Evolutionary conservation across 1,140 invertebrate species (phyloP), one percentile per base, ranked within the genome.

Genomic region (Drosophila nannoptera): DNA sequence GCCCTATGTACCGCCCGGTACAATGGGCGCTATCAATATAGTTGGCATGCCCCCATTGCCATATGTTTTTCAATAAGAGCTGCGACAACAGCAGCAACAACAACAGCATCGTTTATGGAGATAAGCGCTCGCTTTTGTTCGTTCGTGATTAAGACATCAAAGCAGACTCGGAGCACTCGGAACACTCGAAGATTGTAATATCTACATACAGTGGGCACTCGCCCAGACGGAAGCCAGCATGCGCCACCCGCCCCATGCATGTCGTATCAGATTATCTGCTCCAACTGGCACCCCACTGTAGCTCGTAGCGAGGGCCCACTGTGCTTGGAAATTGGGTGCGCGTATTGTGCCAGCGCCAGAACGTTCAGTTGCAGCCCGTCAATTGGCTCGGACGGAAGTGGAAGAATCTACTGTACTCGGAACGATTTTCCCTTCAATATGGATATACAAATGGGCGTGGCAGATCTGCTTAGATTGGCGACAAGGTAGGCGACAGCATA

Each of bases 391-490:
- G 54, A n/a, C 73, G 81, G 77, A 70, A 86, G 81, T 73, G 53
- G 59, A 63, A 69, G 64, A 61, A 32, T 59, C 33, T 32, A 48
- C 14, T 49, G 58, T 49, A 16, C 31, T 9, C 4, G 4, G 35
- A 16, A 40, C 16, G 8, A 4, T 5, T 14, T 43, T 22, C 6
- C 42, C 31, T 2, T 3, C 48, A 52, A 35, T 14, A 84, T 84
- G 80, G 68, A 84, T 42, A 7, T 75, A 5, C 64, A 69, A 56
- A 52, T 86, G 50, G 70, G 81, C 45, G 58, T 86, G 62, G 42
- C 45, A 9, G 80, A 84, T 59, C 70, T 84, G 46, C 66, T 84
- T 0, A 84, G 63, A 53, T 60, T 86, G 58, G 77, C 64, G n/a
- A 68, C 56, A 12, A 84, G 81, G 80, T 84, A 75, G 46, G 80